Conservation (phyloP, 1,140 invertebrate genomes). For the Wiebesia pumilae region DNA sequence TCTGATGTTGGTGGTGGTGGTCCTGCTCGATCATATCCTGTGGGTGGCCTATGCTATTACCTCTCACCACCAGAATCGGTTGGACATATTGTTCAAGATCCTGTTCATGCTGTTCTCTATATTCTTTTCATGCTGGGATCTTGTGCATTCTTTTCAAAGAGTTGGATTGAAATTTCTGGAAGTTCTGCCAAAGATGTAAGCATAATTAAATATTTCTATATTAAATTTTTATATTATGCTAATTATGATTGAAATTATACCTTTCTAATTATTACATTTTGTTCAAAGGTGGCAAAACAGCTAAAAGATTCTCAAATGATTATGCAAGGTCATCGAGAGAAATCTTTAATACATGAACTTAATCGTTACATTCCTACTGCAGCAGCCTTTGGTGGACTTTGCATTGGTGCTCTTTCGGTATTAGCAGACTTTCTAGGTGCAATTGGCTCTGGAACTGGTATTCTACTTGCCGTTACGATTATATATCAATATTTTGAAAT, state of each 20-base stretch:
- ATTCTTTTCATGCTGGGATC: constrained; percentile 99
- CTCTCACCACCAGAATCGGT: constrained; percentile 98
- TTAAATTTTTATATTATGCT: neutral
- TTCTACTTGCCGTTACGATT: constrained; percentile 98
- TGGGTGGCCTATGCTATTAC: constrained; percentile 99
- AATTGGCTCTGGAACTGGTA: constrained; percentile 99
- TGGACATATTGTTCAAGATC: constrained; percentile 95
- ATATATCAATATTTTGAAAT: constrained; percentile 99
- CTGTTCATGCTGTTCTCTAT: constrained; percentile 97
- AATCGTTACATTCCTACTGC: constrained; percentile 99
- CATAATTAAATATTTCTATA: neutral
- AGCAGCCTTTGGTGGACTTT: constrained; percentile 98
- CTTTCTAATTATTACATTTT: neutral
- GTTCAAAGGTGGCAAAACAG: constrained; percentile 94
- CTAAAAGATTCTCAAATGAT: constrained; percentile 99
- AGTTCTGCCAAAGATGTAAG: constrained; percentile 99
- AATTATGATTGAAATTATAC: neutral
- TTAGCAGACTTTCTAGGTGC: constrained; percentile 98
- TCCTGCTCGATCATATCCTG: constrained; percentile 94
- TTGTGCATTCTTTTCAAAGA: constrained; percentile 99
- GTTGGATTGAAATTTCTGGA: constrained; percentile 99
- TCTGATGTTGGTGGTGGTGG: constrained; percentile 97
- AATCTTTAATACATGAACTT: constrained; percentile 99
- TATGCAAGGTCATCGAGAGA: constrained; percentile 98
- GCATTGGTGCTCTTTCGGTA: constrained; percentile 98